A percentile compares a stretch with the other conserved stretches of the same genome.
phyloP scores from a whole-genome alignment of 2,888 invertebrate genomes.

The Entomobrya multifasciata region DNA sequence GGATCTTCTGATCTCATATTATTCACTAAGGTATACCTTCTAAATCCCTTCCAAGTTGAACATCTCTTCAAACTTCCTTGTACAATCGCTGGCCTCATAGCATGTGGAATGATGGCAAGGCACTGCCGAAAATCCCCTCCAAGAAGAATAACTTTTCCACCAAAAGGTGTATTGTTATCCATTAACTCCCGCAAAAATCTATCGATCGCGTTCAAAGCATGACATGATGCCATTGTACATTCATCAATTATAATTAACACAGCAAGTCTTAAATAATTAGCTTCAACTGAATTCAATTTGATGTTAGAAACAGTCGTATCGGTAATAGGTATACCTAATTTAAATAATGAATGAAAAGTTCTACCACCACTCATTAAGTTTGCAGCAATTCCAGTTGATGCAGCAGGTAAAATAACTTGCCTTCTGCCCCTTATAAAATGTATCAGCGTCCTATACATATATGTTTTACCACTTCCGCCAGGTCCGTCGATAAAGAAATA shows the following conservation, averaged over 20 bases:
- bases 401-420: conserved; percentile 70
- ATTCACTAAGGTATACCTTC: conserved; percentile 16
- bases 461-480: conserved; percentile 81
- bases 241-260: conserved; percentile 80
- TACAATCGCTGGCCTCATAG: background rate
- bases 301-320: conserved; percentile 71
- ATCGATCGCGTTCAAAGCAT: conserved; percentile 78
- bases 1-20: conserved; percentile 71
- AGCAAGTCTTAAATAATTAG: background rate
- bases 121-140: conserved; percentile 67
- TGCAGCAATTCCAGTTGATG: conserved; percentile 78
- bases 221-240: conserved; percentile 78
- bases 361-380: conserved; percentile 77
- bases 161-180: conserved; percentile 65
- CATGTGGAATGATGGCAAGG: conserved; percentile 60
- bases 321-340: conserved; percentile 54
- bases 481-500: conserved; percentile 80
- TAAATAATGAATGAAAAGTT: conserved; percentile 79
- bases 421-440: background rate
- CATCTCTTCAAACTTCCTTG: conserved; percentile 34
- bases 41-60: background rate
- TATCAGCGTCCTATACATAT: conserved; percentile 75
- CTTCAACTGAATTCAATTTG: conserved; percentile 46
- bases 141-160: conserved; percentile 65
- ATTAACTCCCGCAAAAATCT: conserved; percentile 76